These are phyloP conservation scores for Anguilla anguilla DNA, from an alignment of 2,797 vertebrate genomes.

Conservation along the genomic window DNA sequence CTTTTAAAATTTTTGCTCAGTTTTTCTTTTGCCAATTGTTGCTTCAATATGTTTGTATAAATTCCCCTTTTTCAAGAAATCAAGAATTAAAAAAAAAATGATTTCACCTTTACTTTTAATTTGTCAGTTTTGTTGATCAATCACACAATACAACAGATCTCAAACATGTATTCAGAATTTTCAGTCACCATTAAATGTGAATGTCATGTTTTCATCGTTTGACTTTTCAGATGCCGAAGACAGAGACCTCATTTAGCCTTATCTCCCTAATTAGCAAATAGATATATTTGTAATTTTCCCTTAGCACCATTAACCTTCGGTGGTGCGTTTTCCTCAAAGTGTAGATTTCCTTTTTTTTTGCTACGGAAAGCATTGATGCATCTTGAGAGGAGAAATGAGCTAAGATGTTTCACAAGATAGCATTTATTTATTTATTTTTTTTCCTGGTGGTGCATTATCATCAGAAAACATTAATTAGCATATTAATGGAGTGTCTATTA, in stretches of 20 bases:
- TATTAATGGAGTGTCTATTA: conserved; percentile 52
- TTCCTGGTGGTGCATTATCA: conserved; percentile 41
- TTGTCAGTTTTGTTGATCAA: neutral
- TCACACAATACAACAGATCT: neutral
- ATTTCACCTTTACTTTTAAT: neutral
- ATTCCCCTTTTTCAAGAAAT: neutral
- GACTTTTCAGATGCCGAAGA: conserved; percentile 30
- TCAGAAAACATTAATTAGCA: conserved; percentile 53
- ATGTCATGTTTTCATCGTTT: neutral
- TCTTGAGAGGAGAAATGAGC: neutral
- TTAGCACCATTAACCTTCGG: conserved; percentile 44
- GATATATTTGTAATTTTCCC: conserved; percentile 12
- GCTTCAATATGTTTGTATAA: neutral
- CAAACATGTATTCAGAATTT: neutral
- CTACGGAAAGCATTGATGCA: neutral
- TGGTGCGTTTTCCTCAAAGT: conserved; percentile 36
- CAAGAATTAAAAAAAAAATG: too few relatives aligned
- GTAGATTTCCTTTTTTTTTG: neutral
- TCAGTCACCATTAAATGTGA: neutral
- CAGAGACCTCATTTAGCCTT: conserved; percentile 41
- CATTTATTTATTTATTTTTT: conserved; percentile 22
- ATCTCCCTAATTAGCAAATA: conserved; percentile 44
- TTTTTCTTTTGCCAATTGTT: too few relatives aligned
- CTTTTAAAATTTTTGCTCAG: too few relatives aligned
- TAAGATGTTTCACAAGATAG: neutral